A percentile compares a stretch with the other conserved stretches of the same genome.
Conservation (phyloP, 2,888 invertebrate genomes). For the Phyllotreta cruciferae region DNA sequence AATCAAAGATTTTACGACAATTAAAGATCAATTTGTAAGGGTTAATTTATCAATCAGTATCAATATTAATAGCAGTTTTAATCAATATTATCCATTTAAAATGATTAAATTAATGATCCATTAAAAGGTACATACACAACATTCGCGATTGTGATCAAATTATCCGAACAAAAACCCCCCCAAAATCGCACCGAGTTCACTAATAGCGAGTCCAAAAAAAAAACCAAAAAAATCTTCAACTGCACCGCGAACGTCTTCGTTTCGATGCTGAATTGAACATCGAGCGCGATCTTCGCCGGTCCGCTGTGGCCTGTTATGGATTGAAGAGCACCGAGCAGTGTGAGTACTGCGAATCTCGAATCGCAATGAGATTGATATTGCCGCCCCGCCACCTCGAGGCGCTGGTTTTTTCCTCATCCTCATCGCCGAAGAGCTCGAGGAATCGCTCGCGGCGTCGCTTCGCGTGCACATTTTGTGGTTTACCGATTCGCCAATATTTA, state of each 20-base stretch:
- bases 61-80: no score
- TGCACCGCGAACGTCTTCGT: constrained; percentile 39
- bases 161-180: not conserved
- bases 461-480: not conserved
- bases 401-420: constrained; percentile 26
- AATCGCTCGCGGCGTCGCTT: not conserved
- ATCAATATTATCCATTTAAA: no score
- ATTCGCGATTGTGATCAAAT: not conserved
- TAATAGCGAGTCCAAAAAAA: not conserved
- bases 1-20: no score
- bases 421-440: constrained; percentile 26
- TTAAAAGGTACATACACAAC: not conserved
- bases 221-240: constrained; percentile 27
- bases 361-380: constrained; percentile 49
- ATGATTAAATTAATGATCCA: not conserved
- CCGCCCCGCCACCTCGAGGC: constrained; percentile 43
- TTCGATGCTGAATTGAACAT: constrained; percentile 29
- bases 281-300: constrained; percentile 37
- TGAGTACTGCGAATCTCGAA: constrained; percentile 46
- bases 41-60: no score
- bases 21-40: no score
- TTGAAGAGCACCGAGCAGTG: constrained; percentile 41
- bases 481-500: no score
- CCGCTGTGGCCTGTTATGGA: constrained; percentile 39
- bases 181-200: not conserved